phyloP scores from a whole-genome alignment of 2,113 vertebrate species.

The Pampusana beccarii region DNA sequence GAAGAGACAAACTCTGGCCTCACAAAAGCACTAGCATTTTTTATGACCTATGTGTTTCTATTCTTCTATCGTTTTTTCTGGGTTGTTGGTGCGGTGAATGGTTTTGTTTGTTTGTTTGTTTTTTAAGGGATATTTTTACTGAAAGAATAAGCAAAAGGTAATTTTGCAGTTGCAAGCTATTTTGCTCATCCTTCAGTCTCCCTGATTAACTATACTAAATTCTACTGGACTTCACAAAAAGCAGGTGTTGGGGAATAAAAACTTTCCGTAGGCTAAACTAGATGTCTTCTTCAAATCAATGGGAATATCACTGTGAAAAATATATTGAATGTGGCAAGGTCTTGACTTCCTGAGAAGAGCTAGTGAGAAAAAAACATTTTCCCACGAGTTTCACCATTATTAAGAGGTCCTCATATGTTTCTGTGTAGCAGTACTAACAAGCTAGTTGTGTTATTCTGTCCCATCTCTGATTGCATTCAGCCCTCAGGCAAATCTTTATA shows the following conservation, averaged over 20 bases:
- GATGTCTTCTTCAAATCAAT: background rate
- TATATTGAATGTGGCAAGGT: background rate
- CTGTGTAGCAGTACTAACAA: slow-evolving; percentile 28
- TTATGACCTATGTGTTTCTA: background rate
- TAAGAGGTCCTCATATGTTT: background rate
- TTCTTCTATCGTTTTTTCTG: background rate
- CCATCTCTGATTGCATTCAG: slow-evolving; percentile 46
- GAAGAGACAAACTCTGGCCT: background rate
- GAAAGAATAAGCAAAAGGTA: background rate
- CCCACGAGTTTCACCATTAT: background rate
- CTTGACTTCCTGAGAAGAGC: background rate
- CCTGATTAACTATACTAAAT: background rate
- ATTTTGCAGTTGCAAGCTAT: background rate
- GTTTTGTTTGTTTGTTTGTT: no score
- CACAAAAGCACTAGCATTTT: background rate
- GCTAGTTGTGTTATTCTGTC: slow-evolving; percentile 27
- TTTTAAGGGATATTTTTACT: background rate
- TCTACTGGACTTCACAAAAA: background rate
- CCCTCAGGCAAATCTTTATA: slow-evolving; percentile 58
- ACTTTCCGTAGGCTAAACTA: background rate
- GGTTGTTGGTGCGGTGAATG: background rate
- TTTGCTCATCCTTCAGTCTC: background rate
- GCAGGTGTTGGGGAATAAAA: background rate
- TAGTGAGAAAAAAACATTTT: background rate
- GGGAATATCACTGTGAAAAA: background rate